phyloP scores from a whole-genome alignment of 1,140 invertebrate species.

The Drosophila pallidifrons region DNA sequence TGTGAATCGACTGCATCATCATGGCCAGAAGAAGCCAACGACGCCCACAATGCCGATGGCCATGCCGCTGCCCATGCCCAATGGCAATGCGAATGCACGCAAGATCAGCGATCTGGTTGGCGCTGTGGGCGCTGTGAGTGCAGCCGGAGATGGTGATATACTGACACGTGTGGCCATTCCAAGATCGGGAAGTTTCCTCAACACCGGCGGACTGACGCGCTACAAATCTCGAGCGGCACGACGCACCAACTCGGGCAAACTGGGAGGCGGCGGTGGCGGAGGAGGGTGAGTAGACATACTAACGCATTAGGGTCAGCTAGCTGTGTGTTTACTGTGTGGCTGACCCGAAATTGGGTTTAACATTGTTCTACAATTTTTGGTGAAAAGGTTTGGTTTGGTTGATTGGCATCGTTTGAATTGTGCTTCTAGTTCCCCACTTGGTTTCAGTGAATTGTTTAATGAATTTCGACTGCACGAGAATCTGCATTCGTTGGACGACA shows the following conservation, averaged over 20 bases:
- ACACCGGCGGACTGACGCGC: conserved; percentile 89
- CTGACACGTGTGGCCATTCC: conserved; percentile 93
- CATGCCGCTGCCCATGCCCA: conserved; percentile 73
- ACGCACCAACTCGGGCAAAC: conserved; percentile 69
- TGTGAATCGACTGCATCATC: conserved; percentile 53
- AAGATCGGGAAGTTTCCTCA: conserved; percentile 92
- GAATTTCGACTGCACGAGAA: conserved; percentile 94
- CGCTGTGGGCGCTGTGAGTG: conserved; percentile 62
- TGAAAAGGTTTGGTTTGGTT: conserved; percentile 77
- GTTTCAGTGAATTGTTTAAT: conserved; percentile 93
- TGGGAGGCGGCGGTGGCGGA: conserved; percentile 60
- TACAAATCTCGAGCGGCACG: conserved; percentile 87
- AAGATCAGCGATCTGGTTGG: conserved; percentile 42
- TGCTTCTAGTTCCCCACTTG: conserved; percentile 89
- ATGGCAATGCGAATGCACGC: conserved; percentile 82
- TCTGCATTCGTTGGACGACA: conserved; percentile 94
- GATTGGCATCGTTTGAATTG: conserved; percentile 81
- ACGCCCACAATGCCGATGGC: conserved; percentile 10
- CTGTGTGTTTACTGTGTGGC: background rate
- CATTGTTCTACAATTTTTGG: conserved; percentile 58
- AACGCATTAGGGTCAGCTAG: conserved; percentile 22
- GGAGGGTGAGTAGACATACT: conserved; percentile 78
- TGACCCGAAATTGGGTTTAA: conserved; percentile 49
- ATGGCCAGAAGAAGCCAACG: conserved; percentile 38
- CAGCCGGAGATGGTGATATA: conserved; percentile 88